Evolutionary conservation across 2,797 vertebrate genomes (phyloP).

Genomic region (Malurus leucopterus): DNA sequence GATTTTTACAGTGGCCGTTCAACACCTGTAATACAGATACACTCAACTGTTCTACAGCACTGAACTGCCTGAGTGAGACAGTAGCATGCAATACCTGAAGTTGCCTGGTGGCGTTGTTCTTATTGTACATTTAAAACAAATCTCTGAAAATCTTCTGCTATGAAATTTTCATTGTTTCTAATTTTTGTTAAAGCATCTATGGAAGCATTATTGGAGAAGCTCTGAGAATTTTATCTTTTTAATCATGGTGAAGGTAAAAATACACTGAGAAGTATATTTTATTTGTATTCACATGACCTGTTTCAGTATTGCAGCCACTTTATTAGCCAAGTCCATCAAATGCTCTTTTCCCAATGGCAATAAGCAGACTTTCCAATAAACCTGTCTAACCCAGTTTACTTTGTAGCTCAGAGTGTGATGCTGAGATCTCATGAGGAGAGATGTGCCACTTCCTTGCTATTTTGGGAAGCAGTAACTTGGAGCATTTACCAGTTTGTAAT

Average conservation of each 20-base stretch:
- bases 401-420: not conserved
- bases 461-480: constrained; percentile 53
- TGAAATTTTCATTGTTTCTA: not conserved
- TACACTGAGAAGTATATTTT: not conserved
- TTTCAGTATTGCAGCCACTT: not conserved
- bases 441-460: constrained; percentile 61
- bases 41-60: not conserved
- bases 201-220: not conserved
- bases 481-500: constrained; percentile 46
- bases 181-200: not conserved
- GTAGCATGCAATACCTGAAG: not conserved
- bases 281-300: not conserved
- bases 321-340: constrained; percentile 31
- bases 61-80: not conserved
- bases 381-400: constrained; percentile 52
- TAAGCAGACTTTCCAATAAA: constrained; percentile 36
- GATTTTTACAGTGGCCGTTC: not conserved
- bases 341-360: constrained; percentile 38
- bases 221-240: not conserved
- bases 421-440: constrained; percentile 61
- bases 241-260: not conserved
- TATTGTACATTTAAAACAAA: not conserved
- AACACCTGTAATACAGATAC: not conserved
- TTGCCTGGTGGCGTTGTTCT: not conserved
- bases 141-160: not conserved